A percentile compares a stretch with the other conserved stretches of the same genome.
Conservation (phyloP, 2,113 vertebrate genomes). For the Caretta caretta region DNA sequence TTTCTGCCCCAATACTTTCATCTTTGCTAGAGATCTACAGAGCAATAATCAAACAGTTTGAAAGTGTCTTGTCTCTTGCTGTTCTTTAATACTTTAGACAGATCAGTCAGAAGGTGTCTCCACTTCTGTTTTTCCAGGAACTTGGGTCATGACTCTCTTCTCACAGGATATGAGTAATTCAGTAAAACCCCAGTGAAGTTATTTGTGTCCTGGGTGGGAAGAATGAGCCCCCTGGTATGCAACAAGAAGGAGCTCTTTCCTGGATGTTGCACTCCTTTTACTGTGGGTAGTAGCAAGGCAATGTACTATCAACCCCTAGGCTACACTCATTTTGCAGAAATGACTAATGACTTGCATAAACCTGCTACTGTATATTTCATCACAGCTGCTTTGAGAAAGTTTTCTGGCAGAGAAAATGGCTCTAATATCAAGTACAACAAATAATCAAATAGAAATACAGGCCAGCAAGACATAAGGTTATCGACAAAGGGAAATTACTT, state of each 20-base stretch:
- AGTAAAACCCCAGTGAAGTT: conserved; percentile 36
- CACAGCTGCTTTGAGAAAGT: conserved; percentile 35
- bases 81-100: neutral
- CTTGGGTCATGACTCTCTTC: conserved; percentile 12
- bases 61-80: neutral
- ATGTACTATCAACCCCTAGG: neutral
- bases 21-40: neutral
- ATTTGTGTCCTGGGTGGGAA: neutral
- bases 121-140: neutral
- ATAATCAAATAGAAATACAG: neutral
- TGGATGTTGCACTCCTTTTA: neutral
- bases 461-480: conserved; percentile 12
- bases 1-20: no score
- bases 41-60: neutral
- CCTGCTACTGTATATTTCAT: conserved; percentile 45
- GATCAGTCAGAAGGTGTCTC: conserved; percentile 1
- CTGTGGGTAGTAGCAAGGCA: conserved; percentile 30
- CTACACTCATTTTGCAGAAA: conserved; percentile 44
- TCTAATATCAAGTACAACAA: conserved; percentile 50
- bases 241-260: neutral
- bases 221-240: conserved; percentile 33
- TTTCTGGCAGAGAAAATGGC: conserved; percentile 44
- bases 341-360: conserved; percentile 57
- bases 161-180: conserved; percentile 47
- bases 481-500: neutral